Evolutionary conservation across 2,888 invertebrate genomes (phyloP), one percentile per base, ranked within the genome.

Genomic region (Trachelus tabidus): DNA sequence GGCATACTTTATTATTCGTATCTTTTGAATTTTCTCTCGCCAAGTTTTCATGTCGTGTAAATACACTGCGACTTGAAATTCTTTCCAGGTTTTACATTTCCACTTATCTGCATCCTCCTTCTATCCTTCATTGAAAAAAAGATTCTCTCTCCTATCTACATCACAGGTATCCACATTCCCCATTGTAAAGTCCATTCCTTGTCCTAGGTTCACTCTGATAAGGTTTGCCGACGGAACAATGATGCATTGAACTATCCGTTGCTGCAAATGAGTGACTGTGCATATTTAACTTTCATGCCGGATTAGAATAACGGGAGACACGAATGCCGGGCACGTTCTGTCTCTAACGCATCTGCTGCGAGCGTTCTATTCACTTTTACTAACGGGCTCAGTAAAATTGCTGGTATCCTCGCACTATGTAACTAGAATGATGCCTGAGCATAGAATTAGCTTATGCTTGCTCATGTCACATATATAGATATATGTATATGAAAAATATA

Each of bases 221-320:
- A 56, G 56, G 23, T 56, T 56, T 56, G 6, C 56, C 23, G 23
- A 56, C 23, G 56, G 1, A 56, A 56, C 40, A 40, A 40, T 15
- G 40, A 40, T 40, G 40, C 40, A 40, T 15, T 15, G 1, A 15
- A 40, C 40, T 40, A 40, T 40, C 15, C 23, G 23, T 56, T 56
- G 56, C 56, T 56, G 56, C 6, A 23, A 23, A 23, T 56, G 2
- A 23, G 56, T 23, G 56, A 56, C 56, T 9, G 83, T 77, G 78
- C 77, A 82, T 83, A 85, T 83, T 81, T 81, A 81, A 86, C 81
- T 81, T 84, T 78, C 80, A 84, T 77, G 75, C 75, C 77, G 85
- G 85, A 87, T 86, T 85, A 86, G 84, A 86, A 86, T 89, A 89
- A 88, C 88, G 88, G 88, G 87, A 88, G 88, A 87, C 83, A 83